Evolutionary conservation across 2,113 vertebrate species (phyloP).

Genomic region (Dicrurus megarhynchus): DNA sequence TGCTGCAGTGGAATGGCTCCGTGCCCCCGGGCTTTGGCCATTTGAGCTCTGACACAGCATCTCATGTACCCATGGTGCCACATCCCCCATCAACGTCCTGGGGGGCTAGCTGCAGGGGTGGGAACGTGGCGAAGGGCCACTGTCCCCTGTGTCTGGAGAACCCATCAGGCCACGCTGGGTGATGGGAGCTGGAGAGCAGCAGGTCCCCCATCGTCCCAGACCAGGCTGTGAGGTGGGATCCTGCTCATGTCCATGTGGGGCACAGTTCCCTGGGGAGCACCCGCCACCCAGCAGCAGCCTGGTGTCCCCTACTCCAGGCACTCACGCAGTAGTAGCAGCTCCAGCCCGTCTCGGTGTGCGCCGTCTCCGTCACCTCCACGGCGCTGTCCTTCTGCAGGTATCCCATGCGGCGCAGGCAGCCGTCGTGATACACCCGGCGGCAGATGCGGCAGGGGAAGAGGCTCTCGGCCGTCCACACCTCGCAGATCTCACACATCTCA

Average conservation of each 20-base stretch:
- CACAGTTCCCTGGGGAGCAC: not conserved
- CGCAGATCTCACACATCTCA: conserved; percentile 95
- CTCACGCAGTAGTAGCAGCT: conserved; percentile 98
- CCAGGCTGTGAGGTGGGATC: not conserved
- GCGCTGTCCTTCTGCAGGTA: conserved; percentile 81
- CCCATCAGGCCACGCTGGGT: not conserved
- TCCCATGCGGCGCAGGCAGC: conserved; percentile 93
- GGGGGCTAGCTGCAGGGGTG: not conserved
- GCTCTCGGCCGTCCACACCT: conserved; percentile 96
- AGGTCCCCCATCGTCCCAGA: fast-evolving
- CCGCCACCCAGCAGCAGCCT: not conserved
- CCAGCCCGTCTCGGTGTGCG: conserved; percentile 89
- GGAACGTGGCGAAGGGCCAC: fast-evolving
- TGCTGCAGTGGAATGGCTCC: not conserved
- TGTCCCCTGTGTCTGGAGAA: not conserved
- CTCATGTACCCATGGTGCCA: not conserved
- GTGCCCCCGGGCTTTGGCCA: fast-evolving
- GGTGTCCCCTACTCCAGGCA: not conserved
- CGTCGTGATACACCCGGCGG: conserved; percentile 90
- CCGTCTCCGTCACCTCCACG: conserved; percentile 83
- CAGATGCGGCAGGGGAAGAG: conserved; percentile 91
- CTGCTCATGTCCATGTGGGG: fast-evolving
- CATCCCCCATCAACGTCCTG: fast-evolving
- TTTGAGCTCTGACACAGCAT: not conserved
- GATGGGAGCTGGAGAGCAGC: not conserved